These are phyloP conservation scores for Tetanocera ferruginea DNA, from an alignment of 2,888 invertebrate genomes.

Conservation along the genomic window DNA sequence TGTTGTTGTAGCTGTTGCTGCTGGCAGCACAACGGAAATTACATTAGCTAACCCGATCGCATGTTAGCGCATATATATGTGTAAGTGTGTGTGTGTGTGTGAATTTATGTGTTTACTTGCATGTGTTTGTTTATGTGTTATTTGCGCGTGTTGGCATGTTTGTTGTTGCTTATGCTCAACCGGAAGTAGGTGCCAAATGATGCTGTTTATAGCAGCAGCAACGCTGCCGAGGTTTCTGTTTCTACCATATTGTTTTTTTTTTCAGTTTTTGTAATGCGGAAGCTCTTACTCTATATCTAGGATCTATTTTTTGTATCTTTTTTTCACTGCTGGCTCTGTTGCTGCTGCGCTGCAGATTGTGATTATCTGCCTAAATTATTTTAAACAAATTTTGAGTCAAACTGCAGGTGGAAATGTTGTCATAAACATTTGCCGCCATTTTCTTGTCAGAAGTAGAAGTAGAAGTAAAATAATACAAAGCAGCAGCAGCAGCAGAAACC, in stretches of 20 bases:
- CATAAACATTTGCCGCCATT: constrained; percentile 54
- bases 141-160: not conserved
- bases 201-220: constrained; percentile 26
- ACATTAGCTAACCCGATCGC: constrained; percentile 22
- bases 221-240: not conserved
- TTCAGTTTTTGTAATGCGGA: not conserved
- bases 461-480: not conserved
- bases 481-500: not conserved
- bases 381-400: constrained; percentile 42
- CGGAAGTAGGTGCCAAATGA: constrained; percentile 42
- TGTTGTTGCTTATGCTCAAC: constrained; percentile 30
- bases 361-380: constrained; percentile 39
- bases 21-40: constrained; percentile 16
- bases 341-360: not conserved
- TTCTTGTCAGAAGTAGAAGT: not conserved
- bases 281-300: not conserved
- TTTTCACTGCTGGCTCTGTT: not conserved
- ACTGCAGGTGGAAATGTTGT: constrained; percentile 59
- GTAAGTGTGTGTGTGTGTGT: constrained; percentile 13
- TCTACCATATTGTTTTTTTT: not conserved
- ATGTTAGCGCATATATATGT: not conserved
- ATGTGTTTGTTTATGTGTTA: not conserved
- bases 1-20: not conserved
- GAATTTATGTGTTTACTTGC: not conserved
- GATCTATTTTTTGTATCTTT: not conserved